A percentile compares a stretch with the other conserved stretches of the same genome.
Conservation (phyloP, 1,140 invertebrate genomes). For the Caenorhabditis briggsae region DNA sequence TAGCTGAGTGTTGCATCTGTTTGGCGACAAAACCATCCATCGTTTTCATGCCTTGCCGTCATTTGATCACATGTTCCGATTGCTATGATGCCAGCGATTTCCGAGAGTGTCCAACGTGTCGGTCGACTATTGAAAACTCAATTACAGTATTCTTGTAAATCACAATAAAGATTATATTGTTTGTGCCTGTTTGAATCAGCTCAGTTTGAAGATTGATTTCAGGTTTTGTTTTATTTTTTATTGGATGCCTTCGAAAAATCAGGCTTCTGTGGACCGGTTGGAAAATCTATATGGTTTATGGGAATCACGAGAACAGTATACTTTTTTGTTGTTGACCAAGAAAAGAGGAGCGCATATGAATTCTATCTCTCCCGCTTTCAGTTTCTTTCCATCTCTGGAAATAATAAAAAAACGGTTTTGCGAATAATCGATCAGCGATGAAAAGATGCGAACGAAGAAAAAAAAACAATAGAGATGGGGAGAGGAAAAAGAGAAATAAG, state of each 20-base stretch:
- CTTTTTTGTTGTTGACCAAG: neutral
- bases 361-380: neutral
- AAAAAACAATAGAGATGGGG: neutral
- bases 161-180: conserved; percentile 3
- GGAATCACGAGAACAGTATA: no score
- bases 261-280: no score
- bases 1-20: conserved; percentile 57
- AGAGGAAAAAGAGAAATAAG: conserved; percentile 21
- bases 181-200: neutral
- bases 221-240: no score
- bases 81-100: conserved; percentile 53
- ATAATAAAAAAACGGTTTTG: conserved; percentile 28
- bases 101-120: conserved; percentile 56
- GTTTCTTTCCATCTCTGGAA: neutral
- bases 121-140: conserved; percentile 53
- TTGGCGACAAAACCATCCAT: conserved; percentile 47
- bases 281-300: no score
- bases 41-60: conserved; percentile 58
- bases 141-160: conserved; percentile 43
- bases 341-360: neutral
- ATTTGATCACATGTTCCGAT: conserved; percentile 46
- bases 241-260: no score
- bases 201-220: no score
- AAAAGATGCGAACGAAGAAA: neutral
- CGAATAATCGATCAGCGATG: conserved; percentile 47